Evolutionary conservation across 2,113 vertebrate species (phyloP), one percentile per base, ranked within the genome.

Genomic region (Mobula birostris): DNA sequence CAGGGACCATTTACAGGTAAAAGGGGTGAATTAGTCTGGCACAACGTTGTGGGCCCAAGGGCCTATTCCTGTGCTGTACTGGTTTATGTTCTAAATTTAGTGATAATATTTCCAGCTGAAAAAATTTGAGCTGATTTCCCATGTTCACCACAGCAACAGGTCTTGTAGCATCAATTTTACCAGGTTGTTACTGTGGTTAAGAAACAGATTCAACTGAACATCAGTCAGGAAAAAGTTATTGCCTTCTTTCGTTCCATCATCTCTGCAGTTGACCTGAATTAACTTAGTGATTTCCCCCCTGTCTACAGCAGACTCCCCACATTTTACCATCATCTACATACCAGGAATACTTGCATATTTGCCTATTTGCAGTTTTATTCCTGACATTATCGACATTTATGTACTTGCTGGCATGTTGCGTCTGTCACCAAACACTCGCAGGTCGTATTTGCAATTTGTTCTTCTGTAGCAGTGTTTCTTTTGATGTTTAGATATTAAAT

Each of bases 221-320:
- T 0, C 14, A 32, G 32, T n/a, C 29, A 78, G 32, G 3, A 78
- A 78, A 32, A 19, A 2, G 68, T 72, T 72, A 72, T 32, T 4
- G 7, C 76, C 29, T 78, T 78, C 29, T 78, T 32, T 32, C 29
- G 8, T 78, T 78, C 76, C 9, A n/a, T 78, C 2, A n/a, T 78
- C 76, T 12, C 29, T n/a, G 11, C 7, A 27, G 32, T n/a, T 78
- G 76, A 78, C 29, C 76, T 12, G 9, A 32, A n/a, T 24, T 77
- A n/a, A 29, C 1, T n/a, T 29, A 94, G 94, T 90, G 95, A 94
- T 95, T 94, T 93, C 66, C 95, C 94, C 94, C 95, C 95, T 70
- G 95, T 95, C 94, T 95, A 95, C 94, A 94, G 94, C 29, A 94
- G 27, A n/a, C 7, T 77, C 76, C 9, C 24, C 76, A 74, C 3